Percentiles rank a stretch among this genome's conserved stretches.
Conservation (phyloP, 2,113 vertebrate genomes). For the Arvicanthis niloticus region DNA sequence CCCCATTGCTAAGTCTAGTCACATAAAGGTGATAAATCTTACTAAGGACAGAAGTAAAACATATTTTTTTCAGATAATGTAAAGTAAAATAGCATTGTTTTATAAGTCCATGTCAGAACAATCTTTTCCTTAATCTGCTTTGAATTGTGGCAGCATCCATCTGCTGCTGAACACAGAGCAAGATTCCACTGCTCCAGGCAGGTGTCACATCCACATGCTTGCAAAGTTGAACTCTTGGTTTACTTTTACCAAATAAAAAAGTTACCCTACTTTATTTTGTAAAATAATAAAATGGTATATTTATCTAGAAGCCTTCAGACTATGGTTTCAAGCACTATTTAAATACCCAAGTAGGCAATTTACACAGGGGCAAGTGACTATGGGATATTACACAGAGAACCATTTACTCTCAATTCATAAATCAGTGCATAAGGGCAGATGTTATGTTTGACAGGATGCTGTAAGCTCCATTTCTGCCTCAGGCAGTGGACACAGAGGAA, state of each 20-base stretch:
- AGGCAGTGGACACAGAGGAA: constrained; percentile 57
- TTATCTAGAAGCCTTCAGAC: constrained; percentile 39
- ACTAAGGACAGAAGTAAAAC: constrained; percentile 15
- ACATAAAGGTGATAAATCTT: background rate
- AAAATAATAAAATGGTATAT: constrained; percentile 19
- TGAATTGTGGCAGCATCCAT: background rate
- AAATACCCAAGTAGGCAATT: constrained; percentile 44
- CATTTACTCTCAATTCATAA: constrained; percentile 73
- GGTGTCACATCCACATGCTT: background rate
- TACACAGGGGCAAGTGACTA: background rate
- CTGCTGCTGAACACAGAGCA: background rate
- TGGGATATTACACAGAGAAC: constrained; percentile 1
- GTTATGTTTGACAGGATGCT: constrained; percentile 63
- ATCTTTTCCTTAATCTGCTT: background rate
- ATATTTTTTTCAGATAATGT: background rate
- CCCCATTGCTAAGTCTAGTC: background rate
- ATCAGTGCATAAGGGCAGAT: constrained; percentile 65
- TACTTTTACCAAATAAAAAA: constrained; percentile 37
- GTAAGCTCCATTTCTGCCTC: constrained; percentile 56
- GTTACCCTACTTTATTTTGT: background rate
- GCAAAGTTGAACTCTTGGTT: constrained; percentile 14
- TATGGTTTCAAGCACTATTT: constrained; percentile 42
- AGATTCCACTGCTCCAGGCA: background rate
- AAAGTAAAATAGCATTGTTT: constrained; percentile 22
- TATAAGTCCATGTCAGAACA: background rate